These are phyloP conservation scores for Eupithecia inturbata DNA, from an alignment of 2,888 invertebrate species.

Conservation along the genomic window DNA sequence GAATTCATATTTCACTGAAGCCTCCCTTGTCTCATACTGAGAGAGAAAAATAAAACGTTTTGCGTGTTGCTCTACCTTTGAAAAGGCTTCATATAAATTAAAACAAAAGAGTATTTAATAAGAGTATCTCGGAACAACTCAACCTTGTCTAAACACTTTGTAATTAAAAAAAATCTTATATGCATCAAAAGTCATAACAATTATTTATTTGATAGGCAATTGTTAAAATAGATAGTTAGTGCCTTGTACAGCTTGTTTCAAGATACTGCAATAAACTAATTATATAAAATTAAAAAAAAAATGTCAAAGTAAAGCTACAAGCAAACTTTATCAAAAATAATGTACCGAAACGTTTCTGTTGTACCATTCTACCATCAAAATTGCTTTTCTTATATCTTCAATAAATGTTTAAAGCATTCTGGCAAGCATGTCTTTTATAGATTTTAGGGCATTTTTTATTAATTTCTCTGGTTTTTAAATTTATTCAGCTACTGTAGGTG, in stretches of 20 bases:
- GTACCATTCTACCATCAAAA: slow-evolving; percentile 76
- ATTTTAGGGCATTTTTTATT: slow-evolving; percentile 79
- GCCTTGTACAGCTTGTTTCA: not conserved
- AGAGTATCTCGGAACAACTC: not conserved
- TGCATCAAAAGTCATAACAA: not conserved
- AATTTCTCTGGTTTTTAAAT: slow-evolving; percentile 67
- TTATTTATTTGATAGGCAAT: not conserved
- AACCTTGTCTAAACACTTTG: not conserved
- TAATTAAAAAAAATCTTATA: too few relatives aligned
- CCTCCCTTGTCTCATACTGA: slow-evolving; percentile 64
- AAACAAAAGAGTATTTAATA: not conserved
- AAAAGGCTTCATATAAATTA: not conserved
- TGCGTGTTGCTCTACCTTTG: slow-evolving; percentile 52
- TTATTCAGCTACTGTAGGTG: slow-evolving; percentile 34
- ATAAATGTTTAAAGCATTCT: slow-evolving; percentile 80
- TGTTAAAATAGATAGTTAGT: not conserved
- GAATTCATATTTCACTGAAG: slow-evolving; percentile 80
- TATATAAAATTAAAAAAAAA: not conserved
- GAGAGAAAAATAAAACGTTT: slow-evolving; percentile 46
- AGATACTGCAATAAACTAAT: not conserved
- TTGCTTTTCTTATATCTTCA: slow-evolving; percentile 79
- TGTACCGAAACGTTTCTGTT: slow-evolving; percentile 69
- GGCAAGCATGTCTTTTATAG: slow-evolving; percentile 82
- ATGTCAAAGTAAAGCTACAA: slow-evolving; percentile 55
- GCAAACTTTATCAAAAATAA: slow-evolving; percentile 50